Evolutionary conservation across 1,140 invertebrate species (phyloP), one percentile per base, ranked within the genome.

Genomic region (Plectrocnemia conspersa): DNA sequence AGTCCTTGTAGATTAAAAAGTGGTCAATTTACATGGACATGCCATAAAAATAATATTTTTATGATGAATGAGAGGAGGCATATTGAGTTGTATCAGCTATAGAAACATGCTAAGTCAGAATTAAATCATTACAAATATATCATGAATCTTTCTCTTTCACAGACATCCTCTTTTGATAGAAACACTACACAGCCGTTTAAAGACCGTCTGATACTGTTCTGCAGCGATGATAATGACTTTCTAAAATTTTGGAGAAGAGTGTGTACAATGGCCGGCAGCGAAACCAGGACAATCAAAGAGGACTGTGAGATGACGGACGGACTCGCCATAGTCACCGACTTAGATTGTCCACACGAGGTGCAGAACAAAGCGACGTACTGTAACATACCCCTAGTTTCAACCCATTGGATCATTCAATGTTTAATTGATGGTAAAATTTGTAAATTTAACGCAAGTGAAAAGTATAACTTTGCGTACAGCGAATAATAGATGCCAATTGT

Each of bases 351-450:
- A 0, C 70, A 73, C 13, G 77, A 77, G 64, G 69, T 79, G 1
- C 65, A 77, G 15, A 68, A 76, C 15, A 79, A 77, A 59, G 78
- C 79, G 0, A 70, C 64, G 21, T 63, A 73, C 15, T 74, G 76
- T 56, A 67, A 72, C 35, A 75, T 80, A 27, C 79, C 80, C 0
- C 53, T 82, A 2, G 73, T 81, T 0, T 79, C 79, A 2, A 78
- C 77, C 0, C 72, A 70, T 1, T 82, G 80, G 80, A 64, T 81
- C 2, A 65, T 77, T 3, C 79, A 82, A 38, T 78, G 78, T 62
- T 68, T 82, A 25, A 77, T 82, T 23, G 74, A 79, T 58, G 77
- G 74, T n/a, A 71, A 69, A 27, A 58, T 75, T 2, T 70, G 78
- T 52, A 47, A 65, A 1, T 71, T 72, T 59, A 77, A 59, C 75